phyloP scores from a whole-genome alignment of 1,140 invertebrate species.

The Antheraea pernyi region DNA sequence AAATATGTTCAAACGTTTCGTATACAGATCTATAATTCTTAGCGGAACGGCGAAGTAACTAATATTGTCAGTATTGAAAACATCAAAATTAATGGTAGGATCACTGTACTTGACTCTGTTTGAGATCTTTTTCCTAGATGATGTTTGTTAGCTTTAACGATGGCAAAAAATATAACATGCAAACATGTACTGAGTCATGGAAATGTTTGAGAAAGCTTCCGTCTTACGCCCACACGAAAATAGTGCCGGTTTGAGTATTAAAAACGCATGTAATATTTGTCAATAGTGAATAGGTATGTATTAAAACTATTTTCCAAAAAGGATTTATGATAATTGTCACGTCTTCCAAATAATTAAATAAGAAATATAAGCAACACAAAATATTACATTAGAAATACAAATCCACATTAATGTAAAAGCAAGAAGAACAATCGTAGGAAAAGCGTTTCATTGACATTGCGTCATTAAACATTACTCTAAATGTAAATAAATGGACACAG shows the following conservation, averaged over 20 bases:
- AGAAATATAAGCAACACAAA: too few relatives aligned
- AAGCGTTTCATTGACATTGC: too few relatives aligned
- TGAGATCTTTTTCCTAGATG: neutral
- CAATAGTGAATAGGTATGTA: neutral
- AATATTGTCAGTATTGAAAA: neutral
- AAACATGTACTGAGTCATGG: neutral
- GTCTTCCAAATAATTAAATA: too few relatives aligned
- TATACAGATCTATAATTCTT: too few relatives aligned
- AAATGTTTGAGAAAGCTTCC: constrained; percentile 2
- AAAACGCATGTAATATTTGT: neutral
- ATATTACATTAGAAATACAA: too few relatives aligned
- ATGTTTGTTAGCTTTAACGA: neutral
- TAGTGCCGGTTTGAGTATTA: neutral
- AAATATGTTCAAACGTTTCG: neutral
- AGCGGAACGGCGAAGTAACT: neutral
- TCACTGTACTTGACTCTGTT: neutral
- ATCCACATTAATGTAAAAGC: too few relatives aligned
- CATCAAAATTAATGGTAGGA: neutral
- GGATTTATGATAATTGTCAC: too few relatives aligned
- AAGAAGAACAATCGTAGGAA: too few relatives aligned
- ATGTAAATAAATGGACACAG: too few relatives aligned
- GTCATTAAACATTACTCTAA: too few relatives aligned
- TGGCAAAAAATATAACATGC: neutral
- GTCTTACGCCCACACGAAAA: neutral
- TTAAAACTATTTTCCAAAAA: neutral